A percentile compares a stretch with the other conserved stretches of the same genome.
phyloP scores from a whole-genome alignment of 1,140 invertebrate genomes.

The Kradibia gibbosae region DNA sequence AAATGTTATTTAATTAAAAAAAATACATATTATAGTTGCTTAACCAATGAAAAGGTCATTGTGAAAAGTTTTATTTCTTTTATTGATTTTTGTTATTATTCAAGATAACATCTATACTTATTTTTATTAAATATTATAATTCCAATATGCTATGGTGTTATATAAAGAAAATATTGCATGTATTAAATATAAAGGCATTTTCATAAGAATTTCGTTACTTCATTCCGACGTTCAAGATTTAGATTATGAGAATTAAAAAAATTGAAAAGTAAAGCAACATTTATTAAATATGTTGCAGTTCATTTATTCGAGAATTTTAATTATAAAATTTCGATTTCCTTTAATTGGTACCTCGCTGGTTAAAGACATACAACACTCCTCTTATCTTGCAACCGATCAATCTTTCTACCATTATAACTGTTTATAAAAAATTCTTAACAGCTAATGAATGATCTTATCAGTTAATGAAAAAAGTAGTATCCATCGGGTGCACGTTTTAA shows the following conservation, averaged over 20 bases:
- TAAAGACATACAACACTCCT: neutral
- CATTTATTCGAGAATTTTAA: slow-evolving; percentile 1
- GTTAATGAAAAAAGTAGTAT: slow-evolving; percentile 2
- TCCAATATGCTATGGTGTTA: too few relatives aligned
- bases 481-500: neutral
- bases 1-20: neutral
- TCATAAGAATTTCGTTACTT: neutral
- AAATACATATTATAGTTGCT: neutral
- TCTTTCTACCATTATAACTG: slow-evolving; percentile 1
- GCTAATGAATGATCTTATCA: slow-evolving; percentile 3
- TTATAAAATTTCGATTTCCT: slow-evolving; percentile 8
- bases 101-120: too few relatives aligned
- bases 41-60: too few relatives aligned
- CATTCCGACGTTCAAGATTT: neutral
- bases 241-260: neutral
- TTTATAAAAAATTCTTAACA: neutral
- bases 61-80: neutral
- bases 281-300: neutral
- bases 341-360: neutral
- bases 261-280: neutral
- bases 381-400: neutral
- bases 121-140: too few relatives aligned
- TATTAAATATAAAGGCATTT: neutral
- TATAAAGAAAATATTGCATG: neutral
- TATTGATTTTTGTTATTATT: too few relatives aligned